Conservation (phyloP, 53 echinoderm and acorn worm genomes). For the Luidia sarsii region DNA sequence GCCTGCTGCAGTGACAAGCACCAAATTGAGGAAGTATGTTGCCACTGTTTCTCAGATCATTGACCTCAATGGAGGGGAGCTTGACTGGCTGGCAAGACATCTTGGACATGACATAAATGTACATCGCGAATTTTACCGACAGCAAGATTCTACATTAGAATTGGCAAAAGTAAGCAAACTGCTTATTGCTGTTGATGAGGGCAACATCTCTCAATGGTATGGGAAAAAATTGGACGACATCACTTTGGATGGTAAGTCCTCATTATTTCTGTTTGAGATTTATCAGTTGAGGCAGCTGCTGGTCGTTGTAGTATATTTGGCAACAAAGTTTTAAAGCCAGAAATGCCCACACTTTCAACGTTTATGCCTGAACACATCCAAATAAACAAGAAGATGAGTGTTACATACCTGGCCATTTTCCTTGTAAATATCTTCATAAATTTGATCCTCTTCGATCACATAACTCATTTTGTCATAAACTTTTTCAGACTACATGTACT, state of each 20-base stretch:
- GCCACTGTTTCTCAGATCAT: neutral
- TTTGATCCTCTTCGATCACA: too few species aligned
- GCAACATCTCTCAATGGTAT: neutral
- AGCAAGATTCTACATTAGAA: constrained; percentile 2
- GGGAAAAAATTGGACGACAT: constrained; percentile 11
- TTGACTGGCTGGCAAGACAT: constrained; percentile 19
- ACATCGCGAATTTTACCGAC: constrained; percentile 7
- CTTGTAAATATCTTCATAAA: too few species aligned
- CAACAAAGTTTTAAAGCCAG: neutral
- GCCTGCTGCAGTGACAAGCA: neutral
- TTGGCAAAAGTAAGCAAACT: constrained; percentile 23
- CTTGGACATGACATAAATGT: constrained; percentile 7
- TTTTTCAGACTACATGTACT: too few species aligned
- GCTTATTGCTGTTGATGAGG: neutral
- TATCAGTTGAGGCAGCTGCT: too few species aligned
- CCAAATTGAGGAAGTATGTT: neutral
- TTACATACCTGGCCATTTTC: too few species aligned
- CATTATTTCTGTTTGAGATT: too few species aligned
- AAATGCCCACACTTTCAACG: too few species aligned
- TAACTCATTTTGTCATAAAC: too few species aligned
- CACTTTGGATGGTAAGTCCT: neutral
- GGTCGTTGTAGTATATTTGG: too few species aligned
- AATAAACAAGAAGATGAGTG: too few species aligned
- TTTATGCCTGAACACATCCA: too few species aligned
- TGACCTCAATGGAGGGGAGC: neutral